Evolutionary conservation across 2,888 invertebrate genomes (phyloP).

Genomic region (Athetis lepigone): DNA sequence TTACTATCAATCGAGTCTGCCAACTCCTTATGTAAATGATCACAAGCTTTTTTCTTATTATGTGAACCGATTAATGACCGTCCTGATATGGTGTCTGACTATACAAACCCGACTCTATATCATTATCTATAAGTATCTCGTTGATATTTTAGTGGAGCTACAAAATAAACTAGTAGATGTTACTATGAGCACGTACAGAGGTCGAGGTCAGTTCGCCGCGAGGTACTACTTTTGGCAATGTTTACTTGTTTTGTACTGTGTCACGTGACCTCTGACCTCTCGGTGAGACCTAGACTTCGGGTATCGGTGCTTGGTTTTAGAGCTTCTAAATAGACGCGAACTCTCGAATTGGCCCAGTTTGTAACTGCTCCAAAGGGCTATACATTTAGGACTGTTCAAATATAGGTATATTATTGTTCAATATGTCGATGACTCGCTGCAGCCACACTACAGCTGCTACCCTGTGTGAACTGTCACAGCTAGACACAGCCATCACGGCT

Average conservation of each 20-base stretch:
- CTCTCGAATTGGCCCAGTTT: neutral
- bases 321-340: neutral
- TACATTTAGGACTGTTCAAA: too few species aligned
- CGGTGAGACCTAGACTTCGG: neutral
- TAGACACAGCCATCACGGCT: slow-evolving; percentile 13
- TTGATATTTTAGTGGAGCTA: neutral
- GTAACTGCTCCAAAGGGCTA: too few species aligned
- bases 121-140: neutral
- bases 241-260: neutral
- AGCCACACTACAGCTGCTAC: too few species aligned
- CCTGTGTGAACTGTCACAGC: neutral
- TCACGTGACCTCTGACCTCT: neutral
- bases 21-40: too few species aligned
- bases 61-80: too few species aligned
- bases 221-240: neutral
- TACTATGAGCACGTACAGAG: neutral
- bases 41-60: too few species aligned
- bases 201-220: neutral
- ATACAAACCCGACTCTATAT: neutral
- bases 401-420: neutral
- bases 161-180: neutral
- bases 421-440: neutral
- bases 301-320: neutral
- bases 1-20: too few species aligned
- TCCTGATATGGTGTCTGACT: neutral